Conservation (phyloP, 1,140 invertebrate genomes). For the Drosophila teissieri region DNA sequence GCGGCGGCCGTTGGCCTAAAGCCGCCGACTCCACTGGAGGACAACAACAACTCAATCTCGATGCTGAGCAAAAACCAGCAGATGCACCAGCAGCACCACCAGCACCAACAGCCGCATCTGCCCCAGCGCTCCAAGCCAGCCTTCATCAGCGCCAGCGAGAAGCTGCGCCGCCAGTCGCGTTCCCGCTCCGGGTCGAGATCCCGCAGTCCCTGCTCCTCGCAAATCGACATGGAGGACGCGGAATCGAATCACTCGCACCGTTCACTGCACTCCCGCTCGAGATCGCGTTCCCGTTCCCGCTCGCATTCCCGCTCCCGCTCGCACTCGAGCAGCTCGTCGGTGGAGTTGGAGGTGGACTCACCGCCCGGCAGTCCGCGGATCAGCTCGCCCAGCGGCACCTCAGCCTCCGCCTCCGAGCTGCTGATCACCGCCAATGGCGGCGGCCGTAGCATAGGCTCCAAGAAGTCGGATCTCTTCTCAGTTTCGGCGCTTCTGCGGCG, state of each 20-base stretch:
- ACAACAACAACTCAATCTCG: constrained; percentile 81
- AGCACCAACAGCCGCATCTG: constrained; percentile 38
- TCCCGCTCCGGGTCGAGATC: constrained; percentile 85
- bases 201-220: constrained; percentile 85
- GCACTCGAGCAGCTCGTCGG: constrained; percentile 87
- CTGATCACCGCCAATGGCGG: constrained; percentile 63
- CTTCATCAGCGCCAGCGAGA: constrained; percentile 72
- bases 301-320: constrained; percentile 69
- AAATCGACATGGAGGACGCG: constrained; percentile 79
- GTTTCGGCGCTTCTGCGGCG: constrained; percentile 91
- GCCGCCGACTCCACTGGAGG: constrained; percentile 64
- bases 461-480: constrained; percentile 91
- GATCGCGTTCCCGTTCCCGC: constrained; percentile 61
- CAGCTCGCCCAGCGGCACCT: constrained; percentile 62
- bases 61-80: constrained; percentile 79
- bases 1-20: constrained; percentile 50
- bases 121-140: constrained; percentile 28
- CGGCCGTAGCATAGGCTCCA: constrained; percentile 66
- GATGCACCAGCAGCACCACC: constrained; percentile 51
- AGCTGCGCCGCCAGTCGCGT: constrained; percentile 65
- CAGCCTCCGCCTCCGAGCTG: constrained; percentile 65
- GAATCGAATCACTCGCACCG: constrained; percentile 65
- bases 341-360: constrained; percentile 90
- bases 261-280: constrained; percentile 69
- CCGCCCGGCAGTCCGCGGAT: constrained; percentile 85